Evolutionary conservation across 2,888 invertebrate genomes (phyloP), one percentile per base, ranked within the genome.

Genomic region (Drosophila pseudotalamancana): DNA sequence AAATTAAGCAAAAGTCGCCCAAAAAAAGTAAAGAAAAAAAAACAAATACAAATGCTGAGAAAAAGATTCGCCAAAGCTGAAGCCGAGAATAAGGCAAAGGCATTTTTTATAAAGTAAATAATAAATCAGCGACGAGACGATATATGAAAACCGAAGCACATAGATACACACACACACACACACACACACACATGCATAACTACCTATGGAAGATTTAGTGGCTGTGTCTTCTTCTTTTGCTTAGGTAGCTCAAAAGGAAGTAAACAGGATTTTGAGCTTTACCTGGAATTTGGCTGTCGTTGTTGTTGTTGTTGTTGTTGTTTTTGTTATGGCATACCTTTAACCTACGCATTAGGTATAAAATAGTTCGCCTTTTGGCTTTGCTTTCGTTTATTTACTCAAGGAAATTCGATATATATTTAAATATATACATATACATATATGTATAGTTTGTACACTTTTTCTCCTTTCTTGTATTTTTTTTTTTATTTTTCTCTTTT

Each of bases 221-320:
- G 74, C 78, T 55, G 57, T 62, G 60, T 78, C 75, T 82, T 67
- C 51, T 43, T 54, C 55, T 53, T n/a, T n/a, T 71, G 78, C 83
- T 79, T 86, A 79, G 86, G 79, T 83, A 83, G 80, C 83, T 76
- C 57, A 61, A 85, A n/a, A 79, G 86, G 86, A 86, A 79, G 86
- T 86, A 79, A 79, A 79, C 79, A 86, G 79, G 79, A 79, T 86
- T 79, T 78, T 83, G 62, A 76, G 86, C 72, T 86, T 86, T 86
- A 79, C 79, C 86, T 69, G 63, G 86, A 79, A 79, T 79, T 74
- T 54, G 39, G 37, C 50, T 67, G 68, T 72, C 32, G 14, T 16
- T 49, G 18, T 42, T 62, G 31, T 76, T 29, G 3, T 42, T 45
- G 6, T 72, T 29, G 3, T 40, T 45, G 4, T 32, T 51, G 18